phyloP scores from a whole-genome alignment of 2,113 vertebrate species.

The Loxodonta africana region DNA sequence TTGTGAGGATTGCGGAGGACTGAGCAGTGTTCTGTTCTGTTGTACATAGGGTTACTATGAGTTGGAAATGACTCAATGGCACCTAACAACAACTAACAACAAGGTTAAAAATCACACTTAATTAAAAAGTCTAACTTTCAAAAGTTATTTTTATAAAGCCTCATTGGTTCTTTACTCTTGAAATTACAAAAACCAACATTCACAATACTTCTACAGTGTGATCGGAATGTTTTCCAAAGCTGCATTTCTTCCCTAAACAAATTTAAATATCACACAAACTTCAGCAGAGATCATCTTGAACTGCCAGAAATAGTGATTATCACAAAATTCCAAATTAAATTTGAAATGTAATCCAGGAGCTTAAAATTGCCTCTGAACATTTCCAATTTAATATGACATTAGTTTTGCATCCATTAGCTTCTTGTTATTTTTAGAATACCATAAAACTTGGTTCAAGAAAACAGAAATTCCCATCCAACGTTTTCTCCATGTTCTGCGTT shows the following conservation, averaged over 20 bases:
- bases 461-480: conserved; percentile 27
- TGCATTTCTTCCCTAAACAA: conserved; percentile 50
- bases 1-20: too few species aligned
- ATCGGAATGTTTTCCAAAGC: not conserved
- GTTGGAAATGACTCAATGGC: too few species aligned
- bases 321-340: conserved; percentile 81
- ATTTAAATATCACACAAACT: conserved; percentile 68
- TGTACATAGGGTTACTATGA: too few species aligned
- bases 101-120: conserved; percentile 62
- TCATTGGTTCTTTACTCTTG: conserved; percentile 8
- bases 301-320: conserved; percentile 70
- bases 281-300: conserved; percentile 67
- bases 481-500: not conserved
- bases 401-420: conserved; percentile 71
- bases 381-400: conserved; percentile 80
- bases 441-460: conserved; percentile 55
- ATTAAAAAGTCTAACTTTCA: conserved; percentile 67
- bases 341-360: conserved; percentile 74
- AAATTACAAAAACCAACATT: conserved; percentile 53
- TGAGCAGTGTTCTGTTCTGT: too few species aligned
- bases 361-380: conserved; percentile 66
- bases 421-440: conserved; percentile 69
- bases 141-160: conserved; percentile 40
- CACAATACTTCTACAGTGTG: not conserved
- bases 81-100: too few species aligned